Evolutionary conservation across 2,113 vertebrate species (phyloP).

Genomic region (Nicator chloris): DNA sequence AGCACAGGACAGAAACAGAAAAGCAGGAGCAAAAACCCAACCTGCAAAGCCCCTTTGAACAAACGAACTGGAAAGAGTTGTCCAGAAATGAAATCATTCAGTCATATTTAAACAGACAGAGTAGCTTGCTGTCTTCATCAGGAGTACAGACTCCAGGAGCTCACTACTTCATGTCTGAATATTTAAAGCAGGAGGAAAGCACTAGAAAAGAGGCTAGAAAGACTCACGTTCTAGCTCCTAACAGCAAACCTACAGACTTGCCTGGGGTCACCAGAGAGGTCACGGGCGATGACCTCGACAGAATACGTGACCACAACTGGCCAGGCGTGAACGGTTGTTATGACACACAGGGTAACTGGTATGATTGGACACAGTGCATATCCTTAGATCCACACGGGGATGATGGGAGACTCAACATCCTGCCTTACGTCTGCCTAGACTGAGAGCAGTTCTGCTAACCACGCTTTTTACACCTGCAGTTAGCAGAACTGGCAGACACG

Average conservation of each 20-base stretch:
- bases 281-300: slow-evolving; percentile 77
- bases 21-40: slow-evolving; percentile 75
- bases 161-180: slow-evolving; percentile 87
- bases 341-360: slow-evolving; percentile 93
- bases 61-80: slow-evolving; percentile 92
- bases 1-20: slow-evolving; percentile 81
- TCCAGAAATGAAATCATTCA: slow-evolving; percentile 92
- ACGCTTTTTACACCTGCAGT: slow-evolving; percentile 77
- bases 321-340: slow-evolving; percentile 93
- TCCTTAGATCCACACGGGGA: slow-evolving; percentile 89
- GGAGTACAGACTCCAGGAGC: slow-evolving; percentile 82
- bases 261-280: slow-evolving; percentile 86
- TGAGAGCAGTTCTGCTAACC: slow-evolving; percentile 68
- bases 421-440: slow-evolving; percentile 96
- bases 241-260: slow-evolving; percentile 73
- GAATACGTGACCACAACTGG: slow-evolving; percentile 84
- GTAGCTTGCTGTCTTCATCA: slow-evolving; percentile 86
- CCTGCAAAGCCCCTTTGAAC: slow-evolving; percentile 86
- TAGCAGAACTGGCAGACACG: slow-evolving; percentile 66
- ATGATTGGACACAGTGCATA: slow-evolving; percentile 96
- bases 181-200: slow-evolving; percentile 85
- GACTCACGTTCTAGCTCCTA: slow-evolving; percentile 78
- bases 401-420: slow-evolving; percentile 87
- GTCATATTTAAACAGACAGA: slow-evolving; percentile 91
- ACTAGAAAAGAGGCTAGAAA: slow-evolving; percentile 75